These are phyloP conservation scores for Pipistrellus pipistrellus DNA, from an alignment of 2,797 vertebrate genomes.

Conservation along the genomic window DNA sequence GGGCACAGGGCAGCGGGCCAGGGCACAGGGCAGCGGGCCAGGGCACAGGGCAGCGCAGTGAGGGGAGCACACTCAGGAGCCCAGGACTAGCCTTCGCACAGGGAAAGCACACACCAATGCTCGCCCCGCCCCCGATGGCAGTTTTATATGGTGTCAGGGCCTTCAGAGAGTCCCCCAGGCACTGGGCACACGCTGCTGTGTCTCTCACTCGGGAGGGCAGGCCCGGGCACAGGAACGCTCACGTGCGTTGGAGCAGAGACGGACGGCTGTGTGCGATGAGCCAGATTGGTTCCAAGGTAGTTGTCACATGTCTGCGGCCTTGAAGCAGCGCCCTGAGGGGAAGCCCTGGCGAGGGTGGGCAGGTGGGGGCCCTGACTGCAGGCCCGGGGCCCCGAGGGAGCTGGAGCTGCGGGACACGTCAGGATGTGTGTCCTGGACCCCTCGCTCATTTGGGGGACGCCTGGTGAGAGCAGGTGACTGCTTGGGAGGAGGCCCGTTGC, in stretches of 20 bases:
- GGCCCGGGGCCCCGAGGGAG: fast-evolving
- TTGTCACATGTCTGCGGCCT: background rate
- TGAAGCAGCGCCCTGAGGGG: background rate
- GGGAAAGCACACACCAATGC: background rate
- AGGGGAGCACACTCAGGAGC: background rate
- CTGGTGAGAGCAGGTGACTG: background rate
- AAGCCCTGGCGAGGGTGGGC: background rate
- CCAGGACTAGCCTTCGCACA: fast-evolving
- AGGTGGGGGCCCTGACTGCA: background rate
- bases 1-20: no score
- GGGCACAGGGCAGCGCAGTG: no score
- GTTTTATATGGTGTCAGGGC: background rate
- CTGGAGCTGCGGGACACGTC: background rate
- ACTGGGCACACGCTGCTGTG: background rate
- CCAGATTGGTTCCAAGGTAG: fast-evolving
- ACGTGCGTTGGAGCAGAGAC: background rate
- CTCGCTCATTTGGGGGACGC: background rate
- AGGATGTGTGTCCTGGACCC: background rate
- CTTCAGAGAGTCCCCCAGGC: background rate
- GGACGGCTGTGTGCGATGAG: background rate
- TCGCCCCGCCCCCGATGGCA: fast-evolving
- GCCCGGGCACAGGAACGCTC: no score
- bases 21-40: no score
- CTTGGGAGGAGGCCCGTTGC: background rate
- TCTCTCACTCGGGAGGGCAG: background rate